These are phyloP conservation scores for Clitarchus hookeri DNA, from an alignment of 2,888 invertebrate genomes.

Conservation along the genomic window DNA sequence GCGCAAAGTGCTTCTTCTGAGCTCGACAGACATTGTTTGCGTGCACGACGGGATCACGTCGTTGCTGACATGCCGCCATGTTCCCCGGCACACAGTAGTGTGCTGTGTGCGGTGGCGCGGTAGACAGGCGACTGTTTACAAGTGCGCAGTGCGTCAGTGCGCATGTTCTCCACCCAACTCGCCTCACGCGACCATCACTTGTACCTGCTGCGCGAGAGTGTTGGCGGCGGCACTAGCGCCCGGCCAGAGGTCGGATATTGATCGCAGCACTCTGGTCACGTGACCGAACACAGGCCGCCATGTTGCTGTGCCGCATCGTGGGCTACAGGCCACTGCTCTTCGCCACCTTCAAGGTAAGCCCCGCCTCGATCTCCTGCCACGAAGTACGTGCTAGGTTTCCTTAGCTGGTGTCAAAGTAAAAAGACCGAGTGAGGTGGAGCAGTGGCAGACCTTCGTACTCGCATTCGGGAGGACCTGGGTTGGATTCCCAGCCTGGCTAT, in stretches of 20 bases:
- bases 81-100: too few species aligned
- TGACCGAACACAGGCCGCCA: conserved; percentile 41
- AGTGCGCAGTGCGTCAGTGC: neutral
- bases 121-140: too few species aligned
- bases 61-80: too few species aligned
- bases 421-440: too few species aligned
- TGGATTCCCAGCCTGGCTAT: too few species aligned
- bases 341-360: conserved; percentile 36
- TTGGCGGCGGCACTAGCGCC: neutral
- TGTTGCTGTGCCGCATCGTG: conserved; percentile 56
- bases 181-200: neutral
- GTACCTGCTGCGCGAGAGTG: neutral
- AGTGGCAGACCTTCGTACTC: too few species aligned
- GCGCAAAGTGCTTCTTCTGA: too few species aligned
- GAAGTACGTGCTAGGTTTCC: too few species aligned
- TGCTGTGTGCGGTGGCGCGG: too few species aligned
- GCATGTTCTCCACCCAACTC: neutral
- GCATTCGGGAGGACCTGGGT: too few species aligned
- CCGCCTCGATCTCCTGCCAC: too few species aligned
- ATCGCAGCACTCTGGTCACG: neutral
- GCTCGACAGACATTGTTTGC: neutral
- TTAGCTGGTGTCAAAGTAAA: too few species aligned
- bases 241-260: neutral
- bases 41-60: neutral
- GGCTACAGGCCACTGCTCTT: conserved; percentile 51